Conservation (phyloP, 2,797 vertebrate genomes). For the Acestrorhynchus altus region DNA sequence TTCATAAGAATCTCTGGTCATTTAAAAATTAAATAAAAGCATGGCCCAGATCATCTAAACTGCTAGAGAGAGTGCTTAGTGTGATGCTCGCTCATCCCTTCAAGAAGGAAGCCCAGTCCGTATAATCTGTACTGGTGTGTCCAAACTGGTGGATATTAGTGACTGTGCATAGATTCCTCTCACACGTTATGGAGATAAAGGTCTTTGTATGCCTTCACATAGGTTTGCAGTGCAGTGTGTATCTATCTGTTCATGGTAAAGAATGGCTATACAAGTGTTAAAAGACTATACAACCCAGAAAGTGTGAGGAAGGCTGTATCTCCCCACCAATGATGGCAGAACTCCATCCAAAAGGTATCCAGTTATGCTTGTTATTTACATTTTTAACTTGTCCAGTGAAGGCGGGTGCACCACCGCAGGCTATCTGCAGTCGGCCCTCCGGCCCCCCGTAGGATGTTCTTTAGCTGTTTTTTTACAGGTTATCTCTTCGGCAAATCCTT, state of each 20-base stretch:
- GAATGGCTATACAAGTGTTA: not conserved
- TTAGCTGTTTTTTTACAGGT: slow-evolving; percentile 5
- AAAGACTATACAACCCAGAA: not conserved
- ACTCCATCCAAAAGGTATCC: not conserved
- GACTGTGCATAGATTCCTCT: not conserved
- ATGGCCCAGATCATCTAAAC: too few species aligned
- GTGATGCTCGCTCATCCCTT: too few species aligned
- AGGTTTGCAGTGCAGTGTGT: not conserved
- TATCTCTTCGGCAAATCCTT: slow-evolving; percentile 39
- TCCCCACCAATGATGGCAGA: not conserved
- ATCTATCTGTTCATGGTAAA: not conserved
- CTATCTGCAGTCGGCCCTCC: not conserved
- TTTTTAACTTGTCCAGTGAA: not conserved
- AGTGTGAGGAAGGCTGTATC: not conserved
- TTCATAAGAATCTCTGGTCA: too few species aligned
- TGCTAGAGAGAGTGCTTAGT: too few species aligned
- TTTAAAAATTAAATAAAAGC: too few species aligned
- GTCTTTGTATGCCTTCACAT: not conserved
- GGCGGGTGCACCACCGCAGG: not conserved
- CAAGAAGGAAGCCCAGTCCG: too few species aligned
- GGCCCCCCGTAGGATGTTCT: not conserved
- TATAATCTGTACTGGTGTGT: too few species aligned
- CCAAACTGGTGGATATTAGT: too few species aligned
- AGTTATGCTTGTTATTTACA: not conserved
- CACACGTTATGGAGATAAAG: not conserved